Evolutionary conservation across 2,113 vertebrate species (phyloP), one percentile per base, ranked within the genome.

Genomic region (Cromileptes altivelis): DNA sequence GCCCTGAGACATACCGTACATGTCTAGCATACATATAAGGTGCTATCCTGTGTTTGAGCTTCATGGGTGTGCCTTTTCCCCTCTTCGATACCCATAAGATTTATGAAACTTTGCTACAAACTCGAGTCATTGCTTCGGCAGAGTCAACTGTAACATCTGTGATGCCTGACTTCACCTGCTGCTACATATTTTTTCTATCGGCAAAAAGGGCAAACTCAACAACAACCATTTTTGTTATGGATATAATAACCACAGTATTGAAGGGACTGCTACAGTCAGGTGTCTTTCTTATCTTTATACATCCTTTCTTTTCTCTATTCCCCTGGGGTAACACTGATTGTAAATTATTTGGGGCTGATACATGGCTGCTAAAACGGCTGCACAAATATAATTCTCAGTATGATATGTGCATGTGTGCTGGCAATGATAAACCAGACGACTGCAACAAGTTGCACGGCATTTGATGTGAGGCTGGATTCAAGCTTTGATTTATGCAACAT

Each of bases 21-120:
- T 67, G 21, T 84, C 70, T 27, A 80, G 82, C 84, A 77, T 62
- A 67, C 42, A 73, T 72, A 81, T 33, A 25, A 82, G 89, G 89
- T 92, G 92, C 89, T 92, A 63, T 91, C 89, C 88, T 89, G 81
- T 81, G 88, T 86, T 85, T 33, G 18, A 84, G 67, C 85, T 85
- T 90, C 90, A 86, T 91, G 83, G 87, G 80, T 81, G 92, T 94
- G 86, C 91, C 93, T 93, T 92, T 23, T 27, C 57, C 55, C 52
- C 62, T 74, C 75, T 74, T 81, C 53, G 70, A 19, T 70, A 40
- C 64, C 73, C 68, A 65, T 79, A 80, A 72, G 19, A 75, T 74
- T 53, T 27, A 49, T 73, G 50, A 82, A 85, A 81, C 89, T 85
- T 91, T 90, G 72, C 92, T 90, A 69, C 60, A 58, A 63, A 79